Conservation (phyloP, 2,797 vertebrate species). For the Tolypeutes matacus region DNA sequence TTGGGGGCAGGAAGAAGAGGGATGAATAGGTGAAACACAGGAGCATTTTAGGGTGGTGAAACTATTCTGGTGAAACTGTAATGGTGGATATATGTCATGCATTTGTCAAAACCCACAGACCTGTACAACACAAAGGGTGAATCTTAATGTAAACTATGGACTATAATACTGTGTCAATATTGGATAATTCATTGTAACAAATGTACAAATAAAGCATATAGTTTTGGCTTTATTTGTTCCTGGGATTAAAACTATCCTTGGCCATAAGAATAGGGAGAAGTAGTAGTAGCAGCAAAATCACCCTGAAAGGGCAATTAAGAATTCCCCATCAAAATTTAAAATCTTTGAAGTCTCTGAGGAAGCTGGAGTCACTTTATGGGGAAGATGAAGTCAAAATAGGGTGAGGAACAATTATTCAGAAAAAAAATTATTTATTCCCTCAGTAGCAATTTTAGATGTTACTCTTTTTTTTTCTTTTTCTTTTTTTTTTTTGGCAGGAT, state of each 20-base stretch:
- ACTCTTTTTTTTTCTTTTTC: too few relatives aligned
- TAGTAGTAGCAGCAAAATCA: too few relatives aligned
- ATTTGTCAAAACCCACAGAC: neutral
- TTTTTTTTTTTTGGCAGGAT: neutral
- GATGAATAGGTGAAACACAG: neutral
- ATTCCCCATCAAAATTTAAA: constrained; percentile 28
- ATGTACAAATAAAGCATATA: neutral
- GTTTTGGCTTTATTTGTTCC: too few relatives aligned
- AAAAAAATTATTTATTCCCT: too few relatives aligned
- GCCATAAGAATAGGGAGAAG: too few relatives aligned
- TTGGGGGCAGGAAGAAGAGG: neutral
- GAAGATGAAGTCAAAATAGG: constrained; percentile 48
- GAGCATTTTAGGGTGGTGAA: neutral
- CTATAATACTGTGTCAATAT: neutral
- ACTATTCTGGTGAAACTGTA: neutral
- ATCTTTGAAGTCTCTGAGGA: neutral
- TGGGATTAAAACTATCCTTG: too few relatives aligned
- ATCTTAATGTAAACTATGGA: neutral
- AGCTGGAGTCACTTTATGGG: neutral
- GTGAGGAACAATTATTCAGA: neutral
- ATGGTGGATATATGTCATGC: neutral
- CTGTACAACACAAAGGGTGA: too few relatives aligned
- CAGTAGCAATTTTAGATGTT: too few relatives aligned
- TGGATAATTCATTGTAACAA: neutral
- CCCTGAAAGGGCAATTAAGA: neutral